Evolutionary conservation across 2,797 vertebrate genomes (phyloP), one percentile per base, ranked within the genome.

Genomic region (Sebastes vulpes): DNA sequence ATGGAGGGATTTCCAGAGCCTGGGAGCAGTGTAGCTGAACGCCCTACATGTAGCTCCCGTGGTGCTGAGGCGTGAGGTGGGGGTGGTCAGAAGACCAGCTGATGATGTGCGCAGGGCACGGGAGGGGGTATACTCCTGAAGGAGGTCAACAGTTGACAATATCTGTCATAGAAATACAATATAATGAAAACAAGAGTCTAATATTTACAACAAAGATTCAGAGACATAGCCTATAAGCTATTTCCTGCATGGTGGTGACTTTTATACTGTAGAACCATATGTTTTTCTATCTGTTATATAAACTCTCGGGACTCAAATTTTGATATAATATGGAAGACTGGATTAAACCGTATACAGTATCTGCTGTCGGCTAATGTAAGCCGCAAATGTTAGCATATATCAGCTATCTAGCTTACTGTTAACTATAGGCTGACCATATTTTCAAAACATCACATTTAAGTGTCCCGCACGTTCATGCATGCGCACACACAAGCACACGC

Each of bases 211-310:
- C 38, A 32, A 29, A 23, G 3, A 61, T 23, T 64, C 1, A 23
- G 18, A 57, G n/a, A 18, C 8, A 8, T 6, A 25, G 42, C 1
- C 16, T 48, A 2, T 8, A n/a, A 0, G 6, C 0, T 50, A 50
- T 3, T 9, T 35, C 6, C 7, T 35, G 28, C 11, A 61, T 6
- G 50, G 4, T 50, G 20, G 29, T 25, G 21, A 54, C 14, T 28
- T 38, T 10, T 60, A 29, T 23, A 4, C 12, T 20, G 11, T 23
- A 64, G 29, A 54, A 25, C 5, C 6, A 29, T 1, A 10, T 5
- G 29, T 50, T 4, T 61, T 5, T 25, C 23, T 53, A 20, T 64
- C n/a, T 28, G 12, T 23, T 28, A 6, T 23, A 14, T 25, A n/a
- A 11, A 4, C 21, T 48, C 21, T 48, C 28, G 18, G 57, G 28